Conservation (phyloP, 2,888 invertebrate species). For the Synergus japonicus region DNA sequence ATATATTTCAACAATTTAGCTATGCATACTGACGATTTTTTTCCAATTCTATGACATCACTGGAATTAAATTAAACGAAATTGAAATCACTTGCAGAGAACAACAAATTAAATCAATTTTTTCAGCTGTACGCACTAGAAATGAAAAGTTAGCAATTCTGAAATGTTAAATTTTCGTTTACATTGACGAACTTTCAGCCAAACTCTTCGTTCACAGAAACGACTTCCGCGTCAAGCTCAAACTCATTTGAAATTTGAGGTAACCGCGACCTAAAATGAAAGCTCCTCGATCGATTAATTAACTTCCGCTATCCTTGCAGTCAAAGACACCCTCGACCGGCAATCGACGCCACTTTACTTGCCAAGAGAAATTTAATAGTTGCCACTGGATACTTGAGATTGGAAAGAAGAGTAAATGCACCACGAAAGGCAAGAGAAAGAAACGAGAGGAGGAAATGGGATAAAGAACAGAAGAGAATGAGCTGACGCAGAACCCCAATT, state of each 20-base stretch:
- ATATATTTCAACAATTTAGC: too few species aligned
- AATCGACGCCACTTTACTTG: conserved; percentile 46
- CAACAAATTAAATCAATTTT: not conserved
- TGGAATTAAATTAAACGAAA: not conserved
- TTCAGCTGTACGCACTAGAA: not conserved
- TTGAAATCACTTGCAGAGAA: not conserved
- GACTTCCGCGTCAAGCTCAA: not conserved
- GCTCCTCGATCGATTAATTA: conserved; percentile 49
- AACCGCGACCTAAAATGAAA: not conserved
- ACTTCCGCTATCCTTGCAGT: conserved; percentile 42
- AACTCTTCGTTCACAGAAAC: not conserved
- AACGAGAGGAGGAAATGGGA: conserved; percentile 23
- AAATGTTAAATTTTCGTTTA: not conserved
- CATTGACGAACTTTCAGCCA: not conserved
- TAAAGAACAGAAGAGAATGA: conserved; percentile 57
- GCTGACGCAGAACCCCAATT: conserved; percentile 65
- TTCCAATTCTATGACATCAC: too few species aligned
- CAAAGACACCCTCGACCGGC: conserved; percentile 38
- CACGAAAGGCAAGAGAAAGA: conserved; percentile 35
- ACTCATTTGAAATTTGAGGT: conserved; percentile 21
- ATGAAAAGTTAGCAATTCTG: not conserved
- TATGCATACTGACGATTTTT: not conserved
- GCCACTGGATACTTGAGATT: conserved; percentile 41
- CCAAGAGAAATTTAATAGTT: conserved; percentile 50
- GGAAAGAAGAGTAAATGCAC: conserved; percentile 35